Conservation (phyloP, 2,888 invertebrate species). For the Mesorhabditis sp. region DNA sequence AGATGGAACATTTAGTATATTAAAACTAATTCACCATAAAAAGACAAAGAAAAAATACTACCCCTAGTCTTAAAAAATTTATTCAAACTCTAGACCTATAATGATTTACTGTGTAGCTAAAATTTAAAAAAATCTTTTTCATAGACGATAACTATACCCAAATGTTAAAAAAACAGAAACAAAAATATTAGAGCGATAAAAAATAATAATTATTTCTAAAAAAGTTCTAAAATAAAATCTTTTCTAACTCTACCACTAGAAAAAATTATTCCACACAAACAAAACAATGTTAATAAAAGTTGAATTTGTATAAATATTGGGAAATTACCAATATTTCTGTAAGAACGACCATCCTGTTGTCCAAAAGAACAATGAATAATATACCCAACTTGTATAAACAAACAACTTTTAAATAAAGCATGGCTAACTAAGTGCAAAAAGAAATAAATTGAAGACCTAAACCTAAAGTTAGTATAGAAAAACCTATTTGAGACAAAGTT, state of each 20-base stretch:
- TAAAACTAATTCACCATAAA: constrained; percentile 38
- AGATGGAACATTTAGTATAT: constrained; percentile 36
- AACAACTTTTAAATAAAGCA: constrained; percentile 44
- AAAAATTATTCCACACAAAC: constrained; percentile 42
- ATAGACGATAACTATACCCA: constrained; percentile 43
- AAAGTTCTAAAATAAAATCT: constrained; percentile 44
- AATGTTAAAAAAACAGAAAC: constrained; percentile 40
- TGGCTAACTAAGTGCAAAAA: constrained; percentile 44
- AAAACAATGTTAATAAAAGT: constrained; percentile 39
- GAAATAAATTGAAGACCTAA: constrained; percentile 55
- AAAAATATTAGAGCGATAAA: constrained; percentile 38
- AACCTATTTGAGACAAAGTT: constrained; percentile 41
- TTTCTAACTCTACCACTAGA: constrained; percentile 41
- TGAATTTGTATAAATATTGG: constrained; percentile 39
- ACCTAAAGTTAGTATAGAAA: constrained; percentile 34
- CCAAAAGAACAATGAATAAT: constrained; percentile 45
- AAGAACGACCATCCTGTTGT: constrained; percentile 46
- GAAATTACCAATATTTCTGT: constrained; percentile 35
- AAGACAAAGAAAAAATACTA: constrained; percentile 32
- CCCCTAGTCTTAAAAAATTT: constrained; percentile 37
- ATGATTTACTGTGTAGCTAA: constrained; percentile 34
- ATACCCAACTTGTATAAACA: constrained; percentile 44
- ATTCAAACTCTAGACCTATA: constrained; percentile 33
- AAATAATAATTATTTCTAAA: constrained; percentile 34
- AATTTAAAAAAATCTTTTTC: constrained; percentile 40